phyloP scores from a whole-genome alignment of 2,113 vertebrate species.

The Uria lomvia region DNA sequence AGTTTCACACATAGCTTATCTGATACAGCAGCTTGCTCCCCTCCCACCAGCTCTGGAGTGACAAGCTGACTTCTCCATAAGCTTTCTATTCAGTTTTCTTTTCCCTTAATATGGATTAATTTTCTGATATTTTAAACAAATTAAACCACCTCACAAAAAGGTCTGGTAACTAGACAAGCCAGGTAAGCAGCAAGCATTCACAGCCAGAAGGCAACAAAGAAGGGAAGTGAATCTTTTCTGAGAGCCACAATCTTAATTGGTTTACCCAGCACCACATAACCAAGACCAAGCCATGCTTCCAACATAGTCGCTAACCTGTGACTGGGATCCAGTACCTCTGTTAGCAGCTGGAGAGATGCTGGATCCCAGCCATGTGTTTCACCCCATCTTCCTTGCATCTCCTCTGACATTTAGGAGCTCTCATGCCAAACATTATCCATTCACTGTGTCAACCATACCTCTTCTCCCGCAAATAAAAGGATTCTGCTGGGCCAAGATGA shows the following conservation, averaged over 20 bases:
- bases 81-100: not conserved
- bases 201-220: not conserved
- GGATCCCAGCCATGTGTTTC: not conserved
- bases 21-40: not conserved
- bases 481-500: not conserved
- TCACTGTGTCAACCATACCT: not conserved
- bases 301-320: fast-evolving
- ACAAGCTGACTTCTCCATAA: not conserved
- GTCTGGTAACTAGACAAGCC: not conserved
- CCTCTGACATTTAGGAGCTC: not conserved
- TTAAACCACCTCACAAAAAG: not conserved
- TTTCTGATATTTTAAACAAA: not conserved
- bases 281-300: not conserved
- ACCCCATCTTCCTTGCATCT: not conserved
- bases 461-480: not conserved
- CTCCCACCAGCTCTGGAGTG: not conserved
- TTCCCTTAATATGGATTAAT: not conserved
- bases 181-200: not conserved
- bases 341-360: not conserved
- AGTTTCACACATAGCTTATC: not conserved
- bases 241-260: not conserved
- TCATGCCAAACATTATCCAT: not conserved
- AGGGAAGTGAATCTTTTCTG: not conserved
- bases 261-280: not conserved
- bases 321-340: not conserved